Base-by-base conservation (phyloP, 2,113 vertebrate genomes). In the Brachyhypopomus occidentalis region DNA sequence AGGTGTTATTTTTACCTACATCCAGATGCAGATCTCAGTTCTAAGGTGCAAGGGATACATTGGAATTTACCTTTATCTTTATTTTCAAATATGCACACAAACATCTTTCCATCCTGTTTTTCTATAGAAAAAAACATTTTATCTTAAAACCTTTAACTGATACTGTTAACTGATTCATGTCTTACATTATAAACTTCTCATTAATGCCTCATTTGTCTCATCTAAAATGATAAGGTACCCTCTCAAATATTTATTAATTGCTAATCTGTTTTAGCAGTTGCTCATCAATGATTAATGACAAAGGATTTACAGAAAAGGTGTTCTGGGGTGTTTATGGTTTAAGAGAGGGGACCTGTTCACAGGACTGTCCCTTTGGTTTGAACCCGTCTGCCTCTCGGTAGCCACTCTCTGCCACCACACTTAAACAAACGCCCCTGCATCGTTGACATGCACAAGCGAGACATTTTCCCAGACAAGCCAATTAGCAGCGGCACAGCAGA, bases 391-490 rank as follows among this genome's bases (percentile, higher is more conserved):
- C 56, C 30, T 22, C 1, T 4, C 84, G 20, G 12, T 7, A 72
- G 84, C 36, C 70, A 73, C 34, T 30, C 30, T 4, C 84, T 23
- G 12, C 12, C 64, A 79, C 36, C 63, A 73, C 34, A 27, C 64
- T 78, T 63, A 62, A 72, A 25, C 60, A 56, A 56, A 59, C 25
- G 56, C 55, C 2, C 60, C 34, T 52, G 80, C 48, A 77, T 30
- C 12, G 74, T 59, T 72, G 84, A 81, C 77, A 67, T 83, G 73
- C 59, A 77, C 52, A 83, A 59, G 67, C 27, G 60, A 83, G 75
- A 77, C 66, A 45, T 85, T 85, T 85, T 75, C 77, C 71, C 45
- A 67, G 64, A 80, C 60, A 80, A 60, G 25, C 66, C 72, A 80
- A 69, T 85, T 80, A 83, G 67, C 48, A 69, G 55, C 38, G 34